phyloP scores from a whole-genome alignment of 1,140 invertebrate species.

The Lepidotrigona ventralis region DNA sequence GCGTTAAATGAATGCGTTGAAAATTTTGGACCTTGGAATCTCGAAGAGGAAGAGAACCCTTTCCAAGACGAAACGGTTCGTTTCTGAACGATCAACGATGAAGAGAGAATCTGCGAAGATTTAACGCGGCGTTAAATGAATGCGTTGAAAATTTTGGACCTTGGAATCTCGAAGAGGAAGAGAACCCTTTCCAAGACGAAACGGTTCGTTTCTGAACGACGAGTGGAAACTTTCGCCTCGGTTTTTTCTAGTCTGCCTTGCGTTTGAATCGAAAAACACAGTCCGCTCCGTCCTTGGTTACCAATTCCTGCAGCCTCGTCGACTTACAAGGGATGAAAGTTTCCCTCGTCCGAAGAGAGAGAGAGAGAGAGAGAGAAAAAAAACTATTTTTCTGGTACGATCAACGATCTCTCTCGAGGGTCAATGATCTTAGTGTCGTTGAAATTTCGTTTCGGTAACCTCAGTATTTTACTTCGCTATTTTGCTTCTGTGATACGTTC shows the following conservation, averaged over 20 bases:
- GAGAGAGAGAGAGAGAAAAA: neutral
- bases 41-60: neutral
- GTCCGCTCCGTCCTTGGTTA: constrained; percentile 35
- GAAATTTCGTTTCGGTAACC: neutral
- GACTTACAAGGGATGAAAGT: neutral
- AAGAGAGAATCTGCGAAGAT: neutral
- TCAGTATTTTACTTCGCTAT: neutral
- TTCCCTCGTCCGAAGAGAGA: neutral
- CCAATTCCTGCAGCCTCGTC: neutral
- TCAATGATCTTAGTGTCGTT: neutral
- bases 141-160: neutral
- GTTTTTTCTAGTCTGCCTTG: constrained; percentile 27
- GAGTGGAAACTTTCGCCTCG: neutral
- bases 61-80: too few species aligned
- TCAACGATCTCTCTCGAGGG: neutral
- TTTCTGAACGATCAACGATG: neutral
- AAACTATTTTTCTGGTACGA: neutral
- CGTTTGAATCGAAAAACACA: neutral
- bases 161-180: neutral
- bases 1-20: neutral
- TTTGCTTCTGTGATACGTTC: neutral
- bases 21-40: neutral
- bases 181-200: neutral
- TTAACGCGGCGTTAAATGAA: neutral
- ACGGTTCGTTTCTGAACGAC: neutral